Conservation (phyloP, 92 coral and sea anemone species). For the Phenganax stokvisi region DNA sequence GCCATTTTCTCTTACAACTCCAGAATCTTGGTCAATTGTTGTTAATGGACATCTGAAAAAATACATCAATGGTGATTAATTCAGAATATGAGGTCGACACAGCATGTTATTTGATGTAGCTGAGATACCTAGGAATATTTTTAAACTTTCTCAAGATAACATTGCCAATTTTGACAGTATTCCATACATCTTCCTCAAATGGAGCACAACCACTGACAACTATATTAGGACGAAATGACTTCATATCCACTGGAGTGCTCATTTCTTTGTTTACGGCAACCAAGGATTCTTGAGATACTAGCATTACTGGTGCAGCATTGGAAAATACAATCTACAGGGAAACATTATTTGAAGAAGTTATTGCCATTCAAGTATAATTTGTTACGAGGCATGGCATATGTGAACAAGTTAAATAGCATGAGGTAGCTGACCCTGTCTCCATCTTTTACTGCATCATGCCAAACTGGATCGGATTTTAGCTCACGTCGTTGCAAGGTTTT, state of each 20-base stretch:
- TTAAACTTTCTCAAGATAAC: not conserved
- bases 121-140: not conserved
- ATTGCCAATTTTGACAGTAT: conserved; percentile 53
- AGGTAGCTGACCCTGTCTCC: conserved; percentile 59
- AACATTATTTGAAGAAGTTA: not conserved
- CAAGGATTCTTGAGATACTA: not conserved
- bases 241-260: conserved; percentile 53
- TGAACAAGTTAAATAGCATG: not conserved
- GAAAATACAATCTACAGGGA: not conserved
- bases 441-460: conserved; percentile 58
- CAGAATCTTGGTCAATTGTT: conserved; percentile 68
- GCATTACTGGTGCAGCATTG: not conserved
- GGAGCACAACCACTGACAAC: conserved; percentile 62
- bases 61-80: not conserved
- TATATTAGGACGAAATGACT: conserved; percentile 73
- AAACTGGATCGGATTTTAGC: conserved; percentile 47
- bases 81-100: not conserved
- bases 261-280: conserved; percentile 39
- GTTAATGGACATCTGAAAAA: conserved; percentile 60
- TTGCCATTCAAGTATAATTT: conserved; percentile 50
- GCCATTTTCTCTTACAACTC: conserved; percentile 46
- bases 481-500: conserved; percentile 47
- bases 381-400: not conserved
- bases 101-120: not conserved
- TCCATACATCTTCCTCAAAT: conserved; percentile 64